Evolutionary conservation across 2,888 invertebrate genomes (phyloP).

Genomic region (Diachrysia chrysitis): DNA sequence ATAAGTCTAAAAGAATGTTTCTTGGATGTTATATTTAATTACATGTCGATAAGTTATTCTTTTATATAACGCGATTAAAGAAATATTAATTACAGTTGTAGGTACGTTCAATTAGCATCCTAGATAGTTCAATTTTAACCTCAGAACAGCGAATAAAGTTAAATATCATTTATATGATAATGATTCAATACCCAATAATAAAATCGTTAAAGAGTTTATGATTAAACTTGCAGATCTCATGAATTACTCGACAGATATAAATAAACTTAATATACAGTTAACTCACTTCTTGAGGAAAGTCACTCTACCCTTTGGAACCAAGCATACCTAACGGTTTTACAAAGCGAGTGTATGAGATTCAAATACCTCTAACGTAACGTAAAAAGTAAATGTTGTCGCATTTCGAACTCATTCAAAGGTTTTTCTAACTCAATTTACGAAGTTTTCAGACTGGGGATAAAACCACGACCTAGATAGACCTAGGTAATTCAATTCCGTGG

Average conservation of each 20-base stretch:
- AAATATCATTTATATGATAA: too few relatives aligned
- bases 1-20: slow-evolving; percentile 8
- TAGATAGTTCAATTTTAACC: neutral
- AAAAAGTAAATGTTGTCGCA: neutral
- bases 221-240: too few relatives aligned
- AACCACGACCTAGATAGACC: slow-evolving; percentile 24
- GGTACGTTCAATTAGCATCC: neutral
- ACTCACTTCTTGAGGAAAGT: too few relatives aligned
- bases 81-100: neutral
- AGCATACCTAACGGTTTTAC: too few relatives aligned
- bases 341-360: too few relatives aligned
- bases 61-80: slow-evolving; percentile 12
- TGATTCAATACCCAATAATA: too few relatives aligned
- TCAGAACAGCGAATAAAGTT: too few relatives aligned
- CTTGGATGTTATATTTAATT: slow-evolving; percentile 3
- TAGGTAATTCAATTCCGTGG: slow-evolving; percentile 30
- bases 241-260: too few relatives aligned
- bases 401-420: slow-evolving; percentile 24
- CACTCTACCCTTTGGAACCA: neutral
- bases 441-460: slow-evolving; percentile 10
- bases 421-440: slow-evolving; percentile 25
- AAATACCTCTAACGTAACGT: neutral
- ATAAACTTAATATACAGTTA: too few relatives aligned
- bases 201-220: too few relatives aligned
- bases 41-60: neutral